These are phyloP conservation scores for Oryzias javanicus DNA, from an alignment of 2,113 vertebrate genomes.

Conservation along the genomic window DNA sequence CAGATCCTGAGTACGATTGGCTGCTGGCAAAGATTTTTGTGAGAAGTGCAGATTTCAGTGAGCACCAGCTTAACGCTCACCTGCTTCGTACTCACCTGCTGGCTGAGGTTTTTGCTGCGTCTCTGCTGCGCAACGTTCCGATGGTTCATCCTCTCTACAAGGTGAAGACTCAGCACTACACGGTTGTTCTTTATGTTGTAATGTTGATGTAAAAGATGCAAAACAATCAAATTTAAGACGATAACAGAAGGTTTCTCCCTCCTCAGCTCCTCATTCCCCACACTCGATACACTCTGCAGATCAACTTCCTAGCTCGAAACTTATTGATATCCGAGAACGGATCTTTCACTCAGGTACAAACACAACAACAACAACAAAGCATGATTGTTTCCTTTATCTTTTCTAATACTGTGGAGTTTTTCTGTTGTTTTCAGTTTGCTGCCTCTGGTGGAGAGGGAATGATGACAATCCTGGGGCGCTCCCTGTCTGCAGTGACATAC, in stretches of 20 bases:
- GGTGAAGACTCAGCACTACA: constrained; percentile 33
- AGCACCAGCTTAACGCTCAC: constrained; percentile 73
- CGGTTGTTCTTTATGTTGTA: too few relatives aligned
- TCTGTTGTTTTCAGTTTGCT: constrained; percentile 32
- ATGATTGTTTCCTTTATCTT: too few relatives aligned
- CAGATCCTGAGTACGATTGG: constrained; percentile 75
- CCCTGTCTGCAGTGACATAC: constrained; percentile 64
- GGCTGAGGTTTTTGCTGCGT: constrained; percentile 76
- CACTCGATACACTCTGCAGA: constrained; percentile 68
- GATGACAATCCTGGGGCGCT: constrained; percentile 34
- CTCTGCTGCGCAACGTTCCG: constrained; percentile 74
- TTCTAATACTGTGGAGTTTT: neutral
- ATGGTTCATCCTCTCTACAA: constrained; percentile 79
- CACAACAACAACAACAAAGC: neutral
- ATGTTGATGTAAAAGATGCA: neutral
- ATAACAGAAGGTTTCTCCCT: neutral
- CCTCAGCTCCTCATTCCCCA: constrained; percentile 63
- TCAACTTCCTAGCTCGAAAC: constrained; percentile 54
- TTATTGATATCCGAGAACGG: constrained; percentile 47
- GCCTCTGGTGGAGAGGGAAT: constrained; percentile 50
- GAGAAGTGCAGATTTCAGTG: constrained; percentile 71
- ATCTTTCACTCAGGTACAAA: constrained; percentile 43
- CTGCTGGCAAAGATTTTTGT: constrained; percentile 78
- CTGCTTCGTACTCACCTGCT: constrained; percentile 78
- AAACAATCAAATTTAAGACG: neutral